phyloP scores from a whole-genome alignment of 1,140 invertebrate genomes.

The Aleiodes sp. region DNA sequence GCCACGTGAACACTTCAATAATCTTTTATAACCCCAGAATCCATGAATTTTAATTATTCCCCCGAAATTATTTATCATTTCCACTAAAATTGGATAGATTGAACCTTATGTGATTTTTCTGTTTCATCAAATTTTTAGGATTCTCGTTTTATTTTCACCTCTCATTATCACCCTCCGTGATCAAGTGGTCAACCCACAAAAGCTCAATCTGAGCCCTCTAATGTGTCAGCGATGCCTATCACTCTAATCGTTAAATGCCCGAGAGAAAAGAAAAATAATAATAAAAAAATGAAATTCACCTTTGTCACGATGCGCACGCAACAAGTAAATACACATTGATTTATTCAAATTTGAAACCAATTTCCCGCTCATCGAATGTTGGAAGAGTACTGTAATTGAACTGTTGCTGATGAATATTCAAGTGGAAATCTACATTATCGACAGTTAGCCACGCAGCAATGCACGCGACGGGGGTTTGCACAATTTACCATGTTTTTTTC shows the following conservation, averaged over 20 bases:
- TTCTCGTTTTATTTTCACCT: no score
- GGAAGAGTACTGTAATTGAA: no score
- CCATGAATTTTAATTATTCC: no score
- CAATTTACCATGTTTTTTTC: background rate
- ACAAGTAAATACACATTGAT: background rate
- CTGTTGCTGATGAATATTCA: background rate
- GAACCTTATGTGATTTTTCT: no score
- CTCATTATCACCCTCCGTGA: no score
- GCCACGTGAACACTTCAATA: background rate
- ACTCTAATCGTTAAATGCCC: background rate
- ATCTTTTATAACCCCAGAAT: background rate
- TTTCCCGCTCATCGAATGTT: background rate
- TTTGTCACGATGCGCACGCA: constrained; percentile 5
- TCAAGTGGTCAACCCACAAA: no score
- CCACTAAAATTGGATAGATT: no score
- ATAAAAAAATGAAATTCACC: no score
- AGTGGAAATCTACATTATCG: background rate
- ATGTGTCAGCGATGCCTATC: constrained; percentile 15
- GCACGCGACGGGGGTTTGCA: background rate
- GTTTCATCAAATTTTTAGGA: no score
- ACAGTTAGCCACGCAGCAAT: background rate
- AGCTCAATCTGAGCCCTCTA: no score
- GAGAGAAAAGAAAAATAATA: no score
- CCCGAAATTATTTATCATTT: no score
- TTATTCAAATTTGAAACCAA: background rate